Evolutionary conservation across 2,888 invertebrate genomes (phyloP), one percentile per base, ranked within the genome.

Genomic region (Tenthredo amoena): DNA sequence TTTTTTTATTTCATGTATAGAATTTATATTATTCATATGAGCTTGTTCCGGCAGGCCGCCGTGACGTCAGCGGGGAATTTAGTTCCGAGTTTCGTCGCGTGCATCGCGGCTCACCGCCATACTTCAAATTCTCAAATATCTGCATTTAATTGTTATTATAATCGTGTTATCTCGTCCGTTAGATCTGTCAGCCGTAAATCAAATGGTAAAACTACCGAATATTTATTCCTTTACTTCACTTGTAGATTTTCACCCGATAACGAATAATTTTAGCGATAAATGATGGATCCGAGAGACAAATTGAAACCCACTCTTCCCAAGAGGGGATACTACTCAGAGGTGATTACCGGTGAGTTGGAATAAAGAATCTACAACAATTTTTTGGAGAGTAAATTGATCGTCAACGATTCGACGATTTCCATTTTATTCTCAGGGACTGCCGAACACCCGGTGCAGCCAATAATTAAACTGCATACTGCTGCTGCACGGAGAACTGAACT

Each of bases 291-390:
- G 21, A 84, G 76, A 31, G 72, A 84, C 21, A 47, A 47, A 62
- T 43, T 18, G 7, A 74, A 74, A 40, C 82, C 72, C 21, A 40
- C 40, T 37, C 21, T 83, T 40, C 86, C 86, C 0, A 94, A 94
- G 88, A 91, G 96, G 43, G 96, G 95, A 21, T 96, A 96, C 91
- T 96, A 96, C 88, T 95, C 96, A 0, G 96, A 96, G 90, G 89
- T 96, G 50, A 94, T 95, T 0, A 95, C 95, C 0, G 94, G 95
- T 88, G 91, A 94, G 91, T 91, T 92, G 0, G 88, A 92, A 0
- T 93, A 89, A 93, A 87, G 65, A 65, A 88, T 50, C 4, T 12
- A 55, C 93, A 94, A 62, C 93, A 94, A 93, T 94, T 94, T 88
- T 89, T 94, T 26, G 92, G 94, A 87, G 89, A 94, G 79, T 9